Base-by-base conservation (phyloP, 2,797 vertebrate genomes). In the Ptychadena robeensis region DNA sequence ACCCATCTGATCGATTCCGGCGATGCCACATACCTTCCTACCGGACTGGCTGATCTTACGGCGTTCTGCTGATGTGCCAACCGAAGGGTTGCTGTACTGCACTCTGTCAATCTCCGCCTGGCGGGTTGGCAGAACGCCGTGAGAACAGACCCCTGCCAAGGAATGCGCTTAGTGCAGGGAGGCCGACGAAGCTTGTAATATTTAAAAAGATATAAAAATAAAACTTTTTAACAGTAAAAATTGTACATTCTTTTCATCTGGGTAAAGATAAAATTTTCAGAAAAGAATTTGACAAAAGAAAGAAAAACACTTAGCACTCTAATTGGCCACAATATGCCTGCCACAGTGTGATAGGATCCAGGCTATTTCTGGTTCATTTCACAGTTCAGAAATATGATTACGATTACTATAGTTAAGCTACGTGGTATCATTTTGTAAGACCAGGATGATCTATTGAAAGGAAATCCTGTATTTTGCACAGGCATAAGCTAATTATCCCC, bases 391-490 rank as follows among this genome's bases (percentile, higher is more conserved):
- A 70, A 71, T 71, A 64, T 35, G 27, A 59, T 63, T 37, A 61
- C 12, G 64, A 71, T 64, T 37, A 61, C 22, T 76, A 65, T 71
- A 44, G 31, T 67, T 70, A 64, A 64, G 35, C 68, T 61, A 61
- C 57, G 37, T 14, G 57, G 38, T 71, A 70, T 63, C 65, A 64
- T 68, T 77, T 61, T 64, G 53, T 18, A 73, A 73, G 53, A 68
- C 27, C 72, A 61, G 48, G 44, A 68, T 31, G 5, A 37, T 57
- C 40, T 38, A 30, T 73, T 67, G 44, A 74, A 76, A 61, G 22
- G 12, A 74, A 68, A 81, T 73, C 30, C 15, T 40, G 15, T 61
- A 68, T 61, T 82, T 82, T 70, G 73, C 34, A 76, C 61, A 59
- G 27, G 44, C 25, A 37, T 65, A 30, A 30, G 48, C 48, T 69